Evolutionary conservation across 1,140 invertebrate species (phyloP).

Genomic region (Sarcophaga bullata): DNA sequence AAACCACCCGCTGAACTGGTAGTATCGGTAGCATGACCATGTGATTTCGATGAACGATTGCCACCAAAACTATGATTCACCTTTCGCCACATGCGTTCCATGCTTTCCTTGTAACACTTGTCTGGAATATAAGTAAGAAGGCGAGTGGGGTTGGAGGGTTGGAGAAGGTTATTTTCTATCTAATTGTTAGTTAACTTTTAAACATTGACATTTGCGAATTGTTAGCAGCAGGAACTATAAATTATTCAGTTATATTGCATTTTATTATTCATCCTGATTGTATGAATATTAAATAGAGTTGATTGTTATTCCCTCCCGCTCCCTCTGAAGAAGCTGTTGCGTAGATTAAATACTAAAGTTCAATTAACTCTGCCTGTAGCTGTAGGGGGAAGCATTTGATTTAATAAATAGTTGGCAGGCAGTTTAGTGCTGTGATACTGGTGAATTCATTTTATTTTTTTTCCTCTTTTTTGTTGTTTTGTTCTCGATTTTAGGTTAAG

Average conservation of each 20-base stretch:
- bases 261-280: not conserved
- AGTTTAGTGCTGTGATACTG: not conserved
- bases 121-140: not conserved
- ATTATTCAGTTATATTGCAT: constrained; percentile 5
- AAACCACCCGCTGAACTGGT: constrained; percentile 60
- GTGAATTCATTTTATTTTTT: not conserved
- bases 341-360: not conserved
- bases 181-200: constrained; percentile 37
- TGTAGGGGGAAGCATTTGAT: not conserved
- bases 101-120: constrained; percentile 44
- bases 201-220: constrained; percentile 25
- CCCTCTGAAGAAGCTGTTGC: not conserved
- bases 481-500: not conserved
- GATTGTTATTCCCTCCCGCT: not conserved
- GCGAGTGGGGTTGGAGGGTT: not conserved
- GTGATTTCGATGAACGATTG: constrained; percentile 35
- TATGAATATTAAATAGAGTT: not conserved
- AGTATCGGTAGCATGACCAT: constrained; percentile 55
- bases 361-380: not conserved
- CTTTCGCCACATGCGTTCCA: constrained; percentile 65
- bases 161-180: constrained; percentile 20
- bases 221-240: constrained; percentile 36
- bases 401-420: not conserved
- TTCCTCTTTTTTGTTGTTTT: too few species aligned
- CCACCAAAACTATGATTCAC: constrained; percentile 61